Evolutionary conservation across 1,140 invertebrate genomes (phyloP), one percentile per base, ranked within the genome.

Genomic region (Gonioctena quinquepunctata): DNA sequence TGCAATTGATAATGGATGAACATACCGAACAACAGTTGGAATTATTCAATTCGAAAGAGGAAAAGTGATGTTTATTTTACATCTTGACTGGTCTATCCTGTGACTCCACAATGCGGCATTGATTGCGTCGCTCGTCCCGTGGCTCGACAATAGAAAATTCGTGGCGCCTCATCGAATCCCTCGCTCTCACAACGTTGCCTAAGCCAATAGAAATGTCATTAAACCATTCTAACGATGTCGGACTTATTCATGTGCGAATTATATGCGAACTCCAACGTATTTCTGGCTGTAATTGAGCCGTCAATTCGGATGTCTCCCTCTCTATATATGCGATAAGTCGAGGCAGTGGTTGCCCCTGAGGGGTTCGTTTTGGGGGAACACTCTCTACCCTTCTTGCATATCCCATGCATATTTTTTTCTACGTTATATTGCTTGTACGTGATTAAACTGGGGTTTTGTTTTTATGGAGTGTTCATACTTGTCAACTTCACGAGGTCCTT

Each of bases 191-290:
- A 42, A 42, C 33, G 16, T 42, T 42, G 33, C 21, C n/a, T 61
- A 61, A 28, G 19, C 42, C 19, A 50, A 64, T 52, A 48, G n/a
- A 66, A 49, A 66, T 22, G 49, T 54, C 48, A 66, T 66, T 54
- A 66, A 54, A 66, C 64, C 48, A 8, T 33, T 8, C 64, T 66
- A 54, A 66, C 28, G 64, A 66, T n/a, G 49, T 3, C 16, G 61
- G 22, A 59, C 5, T 63, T 63, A 63, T 63, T 63, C 61, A 63
- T 63, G 42, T 63, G 61, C 61, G 33, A 63, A 21, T 49, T 63
- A 49, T 23, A 48, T 42, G 16, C 33, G 33, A 42, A 42, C 33
- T 42, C 11, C 21, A 11, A 19, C 8, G 21, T 19, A 49, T 42
- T 42, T 42, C 28, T 18, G 61, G 42, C 42, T 63, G 61, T 63